Evolutionary conservation across 2,113 vertebrate genomes (phyloP), one percentile per base, ranked within the genome.

Genomic region (Pheucticus melanocephalus): DNA sequence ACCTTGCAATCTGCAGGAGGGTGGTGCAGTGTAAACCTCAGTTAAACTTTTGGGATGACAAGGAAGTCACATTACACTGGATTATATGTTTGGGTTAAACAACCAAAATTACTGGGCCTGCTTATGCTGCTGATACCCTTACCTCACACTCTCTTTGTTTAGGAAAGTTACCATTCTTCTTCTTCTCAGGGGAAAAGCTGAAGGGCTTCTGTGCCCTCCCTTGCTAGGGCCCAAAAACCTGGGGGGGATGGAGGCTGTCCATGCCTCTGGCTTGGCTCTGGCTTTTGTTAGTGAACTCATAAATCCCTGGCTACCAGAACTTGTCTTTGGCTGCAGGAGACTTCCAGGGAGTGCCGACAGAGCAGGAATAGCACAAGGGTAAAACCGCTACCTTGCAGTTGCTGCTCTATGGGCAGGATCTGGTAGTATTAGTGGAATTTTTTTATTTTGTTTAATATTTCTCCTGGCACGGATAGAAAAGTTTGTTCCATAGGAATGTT

Each of bases 221-320:
- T 90, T 68, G 17, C 33, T 40, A 53, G n/a, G 24, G 39, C 56
- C 76, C 57, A 69, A 72, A 88, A 85, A 72, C 45, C 14, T 70
- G 44, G 40, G 78, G 56, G 33, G 15, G 61, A 18, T 82, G 75
- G 82, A 80, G n/a, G 27, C 33, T 76, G 51, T 54, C 50, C 39
- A 11, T 79, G 28, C 35, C 25, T 82, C 89, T 89, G 91, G 39
- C 40, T 84, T 94, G 86, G 56, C 60, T 84, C 64, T 60, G 64
- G 21, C 15, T 72, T 88, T 85, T 90, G 45, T 45, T 69, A 65
- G 70, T 84, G 70, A 92, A 63, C 48, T 76, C 89, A 68, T 60
- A 88, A 96, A 91, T 94, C 63, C 50, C 71, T 96, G 93, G 84
- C 61, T 82, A 80, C 66, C 47, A 82, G 35, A 89, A 65, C 30